Evolutionary conservation across 2,113 vertebrate species (phyloP).

Genomic region (Myrmecophaga tridactyla): DNA sequence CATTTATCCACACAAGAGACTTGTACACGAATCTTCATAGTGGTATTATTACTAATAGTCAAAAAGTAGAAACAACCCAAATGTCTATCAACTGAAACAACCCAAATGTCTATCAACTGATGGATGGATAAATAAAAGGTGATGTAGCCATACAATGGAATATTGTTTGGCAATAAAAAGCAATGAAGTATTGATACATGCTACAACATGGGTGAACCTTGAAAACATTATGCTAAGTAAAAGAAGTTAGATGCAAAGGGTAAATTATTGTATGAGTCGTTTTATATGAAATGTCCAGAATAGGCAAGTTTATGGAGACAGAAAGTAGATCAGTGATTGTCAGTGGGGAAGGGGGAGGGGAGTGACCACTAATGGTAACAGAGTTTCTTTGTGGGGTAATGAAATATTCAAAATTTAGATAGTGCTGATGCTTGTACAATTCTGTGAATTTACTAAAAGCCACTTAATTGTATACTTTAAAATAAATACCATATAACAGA

Average conservation of each 20-base stretch:
- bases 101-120: background rate
- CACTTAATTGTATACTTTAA: background rate
- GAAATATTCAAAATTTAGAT: background rate
- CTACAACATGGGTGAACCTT: background rate
- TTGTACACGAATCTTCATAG: rapidly evolving
- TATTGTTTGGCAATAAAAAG: background rate
- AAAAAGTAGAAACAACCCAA: background rate
- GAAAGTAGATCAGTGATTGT: background rate
- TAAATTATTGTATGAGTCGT: rapidly evolving
- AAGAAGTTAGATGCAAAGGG: background rate
- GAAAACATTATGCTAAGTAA: background rate
- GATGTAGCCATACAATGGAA: rapidly evolving
- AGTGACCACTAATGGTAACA: background rate
- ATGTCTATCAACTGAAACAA: background rate
- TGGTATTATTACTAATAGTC: rapidly evolving
- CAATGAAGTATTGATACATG: background rate
- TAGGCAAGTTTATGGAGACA: background rate
- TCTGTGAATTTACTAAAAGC: background rate
- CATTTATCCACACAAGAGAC: background rate
- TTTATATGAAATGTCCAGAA: background rate
- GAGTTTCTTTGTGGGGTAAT: background rate
- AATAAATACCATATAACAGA: background rate
- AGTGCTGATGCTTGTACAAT: background rate
- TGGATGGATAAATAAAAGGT: background rate
- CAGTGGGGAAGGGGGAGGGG: rapidly evolving